Percentiles rank a stretch among this genome's conserved stretches.
phyloP scores from a whole-genome alignment of 1,140 invertebrate species.

The Drosophila hydei region DNA sequence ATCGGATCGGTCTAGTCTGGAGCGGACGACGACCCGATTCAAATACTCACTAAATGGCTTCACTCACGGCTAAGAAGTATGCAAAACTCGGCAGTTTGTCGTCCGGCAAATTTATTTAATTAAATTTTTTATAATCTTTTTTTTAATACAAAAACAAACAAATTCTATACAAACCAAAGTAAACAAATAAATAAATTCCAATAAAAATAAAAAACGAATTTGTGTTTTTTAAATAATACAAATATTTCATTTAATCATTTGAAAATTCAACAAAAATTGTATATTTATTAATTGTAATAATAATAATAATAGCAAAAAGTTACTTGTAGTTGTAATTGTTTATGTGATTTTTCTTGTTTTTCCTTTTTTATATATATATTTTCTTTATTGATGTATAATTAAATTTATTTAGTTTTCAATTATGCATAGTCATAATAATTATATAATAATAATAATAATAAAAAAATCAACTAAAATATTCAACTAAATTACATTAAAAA shows the following conservation, averaged over 20 bases:
- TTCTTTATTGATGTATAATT: constrained; percentile 66
- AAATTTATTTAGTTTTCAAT: constrained; percentile 76
- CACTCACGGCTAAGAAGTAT: constrained; percentile 11
- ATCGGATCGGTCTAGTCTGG: neutral
- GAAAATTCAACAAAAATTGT: constrained; percentile 83
- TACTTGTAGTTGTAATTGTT: constrained; percentile 58
- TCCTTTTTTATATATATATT: constrained; percentile 23
- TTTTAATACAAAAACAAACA: constrained; percentile 5
- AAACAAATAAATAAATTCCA: neutral
- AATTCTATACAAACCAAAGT: constrained; percentile 49
- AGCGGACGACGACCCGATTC: neutral
- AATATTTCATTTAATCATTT: constrained; percentile 82
- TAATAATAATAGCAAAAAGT: constrained; percentile 74
- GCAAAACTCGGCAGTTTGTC: constrained; percentile 69
- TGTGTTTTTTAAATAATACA: constrained; percentile 57
- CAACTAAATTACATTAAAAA: constrained; percentile 83
- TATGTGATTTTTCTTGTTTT: constrained; percentile 46
- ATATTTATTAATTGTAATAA: constrained; percentile 71
- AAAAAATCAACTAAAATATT: constrained; percentile 84
- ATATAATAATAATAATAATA: constrained; percentile 56
- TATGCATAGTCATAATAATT: constrained; percentile 37
- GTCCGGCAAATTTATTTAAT: constrained; percentile 50
- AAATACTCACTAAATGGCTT: constrained; percentile 15
- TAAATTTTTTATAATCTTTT: neutral
- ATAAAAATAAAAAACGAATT: constrained; percentile 37